phyloP scores from a whole-genome alignment of 1,140 invertebrate species.

The Drosophila rufa region DNA sequence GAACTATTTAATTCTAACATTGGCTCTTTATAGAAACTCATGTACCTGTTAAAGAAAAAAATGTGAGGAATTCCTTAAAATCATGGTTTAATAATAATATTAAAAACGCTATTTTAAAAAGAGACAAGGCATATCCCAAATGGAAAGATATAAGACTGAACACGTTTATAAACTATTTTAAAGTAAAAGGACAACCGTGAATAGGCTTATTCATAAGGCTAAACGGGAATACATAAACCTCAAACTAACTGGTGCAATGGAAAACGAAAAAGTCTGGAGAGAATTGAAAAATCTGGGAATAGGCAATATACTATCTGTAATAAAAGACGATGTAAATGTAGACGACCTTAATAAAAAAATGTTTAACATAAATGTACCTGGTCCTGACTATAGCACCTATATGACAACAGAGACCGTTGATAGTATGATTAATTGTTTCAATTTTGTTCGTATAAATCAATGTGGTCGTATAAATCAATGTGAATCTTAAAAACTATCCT shows the following conservation, averaged over 20 bases:
- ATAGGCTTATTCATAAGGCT: too few relatives aligned
- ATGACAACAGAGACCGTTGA: background rate
- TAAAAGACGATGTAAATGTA: background rate
- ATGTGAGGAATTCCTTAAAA: background rate
- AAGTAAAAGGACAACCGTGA: too few relatives aligned
- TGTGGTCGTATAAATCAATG: background rate
- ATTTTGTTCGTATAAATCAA: background rate
- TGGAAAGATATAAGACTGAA: background rate
- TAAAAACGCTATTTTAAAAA: background rate
- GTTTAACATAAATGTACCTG: background rate
- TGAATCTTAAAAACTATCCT: background rate
- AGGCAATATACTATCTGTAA: background rate
- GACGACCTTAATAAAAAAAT: background rate
- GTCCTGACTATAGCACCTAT: background rate
- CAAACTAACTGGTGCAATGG: too few relatives aligned
- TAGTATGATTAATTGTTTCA: background rate
- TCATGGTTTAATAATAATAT: background rate
- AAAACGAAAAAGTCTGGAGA: background rate
- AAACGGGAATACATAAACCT: too few relatives aligned
- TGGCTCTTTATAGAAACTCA: too few relatives aligned
- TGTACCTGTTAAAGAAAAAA: background rate
- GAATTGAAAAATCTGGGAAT: background rate
- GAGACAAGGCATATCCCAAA: background rate
- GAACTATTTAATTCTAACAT: too few relatives aligned
- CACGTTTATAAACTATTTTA: background rate